phyloP scores from a whole-genome alignment of 2,113 vertebrate species.

The Turdus rufiventris region DNA sequence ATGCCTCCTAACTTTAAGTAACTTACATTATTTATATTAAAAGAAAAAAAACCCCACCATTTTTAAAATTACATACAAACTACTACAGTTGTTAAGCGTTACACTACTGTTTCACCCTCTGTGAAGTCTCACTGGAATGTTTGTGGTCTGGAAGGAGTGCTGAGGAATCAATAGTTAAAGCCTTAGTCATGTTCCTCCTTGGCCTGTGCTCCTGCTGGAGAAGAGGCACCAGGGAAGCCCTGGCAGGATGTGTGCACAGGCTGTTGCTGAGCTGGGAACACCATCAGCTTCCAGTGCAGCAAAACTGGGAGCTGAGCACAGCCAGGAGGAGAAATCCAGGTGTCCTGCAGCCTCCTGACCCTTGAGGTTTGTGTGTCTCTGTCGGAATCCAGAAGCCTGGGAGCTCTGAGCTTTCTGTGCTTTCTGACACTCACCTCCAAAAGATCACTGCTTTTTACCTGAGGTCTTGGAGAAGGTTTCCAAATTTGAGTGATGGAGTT shows the following conservation, averaged over 20 bases:
- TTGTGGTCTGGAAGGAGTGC: background rate
- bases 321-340: background rate
- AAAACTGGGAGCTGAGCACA: background rate
- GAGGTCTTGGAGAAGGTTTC: no score
- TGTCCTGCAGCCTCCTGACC: background rate
- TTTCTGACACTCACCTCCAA: no score
- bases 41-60: background rate
- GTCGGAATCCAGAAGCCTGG: no score
- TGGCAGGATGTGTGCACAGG: background rate
- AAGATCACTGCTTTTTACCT: no score
- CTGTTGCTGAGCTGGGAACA: background rate
- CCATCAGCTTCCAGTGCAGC: background rate
- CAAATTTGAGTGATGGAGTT: no score
- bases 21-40: background rate
- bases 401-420: no score
- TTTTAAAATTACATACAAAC: background rate
- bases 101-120: background rate
- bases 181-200: background rate
- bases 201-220: background rate
- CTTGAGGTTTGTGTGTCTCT: background rate
- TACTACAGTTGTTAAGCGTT: background rate
- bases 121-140: background rate
- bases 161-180: background rate
- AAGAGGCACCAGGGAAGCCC: background rate
- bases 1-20: background rate